Evolutionary conservation across 2,113 vertebrate species (phyloP).

Genomic region (Prinia subflava): DNA sequence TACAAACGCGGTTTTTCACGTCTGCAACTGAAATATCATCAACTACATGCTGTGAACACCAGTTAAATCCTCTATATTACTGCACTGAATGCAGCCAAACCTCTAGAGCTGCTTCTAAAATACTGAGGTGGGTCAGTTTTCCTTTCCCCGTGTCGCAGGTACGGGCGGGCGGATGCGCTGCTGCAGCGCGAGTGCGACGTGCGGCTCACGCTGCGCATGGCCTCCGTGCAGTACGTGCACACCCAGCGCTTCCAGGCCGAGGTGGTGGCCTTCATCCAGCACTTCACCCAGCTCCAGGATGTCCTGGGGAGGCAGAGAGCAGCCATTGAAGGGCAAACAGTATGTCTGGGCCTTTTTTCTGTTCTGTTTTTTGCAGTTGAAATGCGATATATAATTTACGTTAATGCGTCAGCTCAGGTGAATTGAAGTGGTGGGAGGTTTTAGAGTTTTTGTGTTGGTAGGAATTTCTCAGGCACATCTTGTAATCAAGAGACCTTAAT

Average conservation of each 20-base stretch:
- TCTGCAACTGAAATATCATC: neutral
- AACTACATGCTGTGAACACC: accelerated
- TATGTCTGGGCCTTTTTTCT: conserved; percentile 56
- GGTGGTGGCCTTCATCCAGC: conserved; percentile 93
- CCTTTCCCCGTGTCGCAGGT: conserved; percentile 54
- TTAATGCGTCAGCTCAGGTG: neutral
- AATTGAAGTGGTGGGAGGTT: neutral
- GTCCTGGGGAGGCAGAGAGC: conserved; percentile 92
- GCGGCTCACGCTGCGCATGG: conserved; percentile 87
- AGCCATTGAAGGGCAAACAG: conserved; percentile 91
- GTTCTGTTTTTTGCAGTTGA: neutral
- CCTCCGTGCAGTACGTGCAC: conserved; percentile 94
- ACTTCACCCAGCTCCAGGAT: conserved; percentile 96
- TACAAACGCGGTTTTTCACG: neutral
- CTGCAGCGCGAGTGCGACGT: conserved; percentile 86
- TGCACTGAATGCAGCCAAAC: neutral
- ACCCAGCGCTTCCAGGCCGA: conserved; percentile 97
- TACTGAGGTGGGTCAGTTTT: accelerated
- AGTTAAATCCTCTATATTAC: neutral
- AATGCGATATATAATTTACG: neutral
- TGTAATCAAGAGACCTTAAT: neutral
- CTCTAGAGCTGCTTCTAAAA: neutral
- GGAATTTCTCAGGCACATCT: neutral
- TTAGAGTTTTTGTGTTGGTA: neutral
- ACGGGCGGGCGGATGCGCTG: conserved; percentile 76